Evolutionary conservation across 2,797 vertebrate species (phyloP).

Genomic region (Danio kyathit): DNA sequence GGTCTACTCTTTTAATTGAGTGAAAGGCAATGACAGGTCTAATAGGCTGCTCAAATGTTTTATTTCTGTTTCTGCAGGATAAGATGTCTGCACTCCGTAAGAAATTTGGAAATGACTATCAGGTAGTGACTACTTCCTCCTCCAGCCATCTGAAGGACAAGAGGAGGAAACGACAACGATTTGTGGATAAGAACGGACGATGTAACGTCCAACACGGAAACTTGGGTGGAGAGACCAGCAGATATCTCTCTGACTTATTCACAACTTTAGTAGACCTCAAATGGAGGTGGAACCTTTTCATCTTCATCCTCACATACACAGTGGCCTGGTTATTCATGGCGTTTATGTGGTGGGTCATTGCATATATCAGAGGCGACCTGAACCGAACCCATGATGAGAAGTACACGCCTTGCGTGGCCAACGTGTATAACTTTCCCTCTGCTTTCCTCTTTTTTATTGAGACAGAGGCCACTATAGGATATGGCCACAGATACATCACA

Average conservation of each 20-base stretch:
- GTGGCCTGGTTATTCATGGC: conserved; percentile 99
- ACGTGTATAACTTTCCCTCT: conserved; percentile 98
- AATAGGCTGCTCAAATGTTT: conserved; percentile 13
- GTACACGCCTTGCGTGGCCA: conserved; percentile 98
- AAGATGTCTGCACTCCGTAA: conserved; percentile 99
- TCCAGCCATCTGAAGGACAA: conserved; percentile 75
- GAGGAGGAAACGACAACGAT: conserved; percentile 91
- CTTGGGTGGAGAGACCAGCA: conserved; percentile 95
- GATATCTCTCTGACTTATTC: conserved; percentile 97
- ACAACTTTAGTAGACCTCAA: conserved; percentile 98
- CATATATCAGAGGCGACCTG: conserved; percentile 94
- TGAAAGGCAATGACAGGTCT: conserved; percentile 8
- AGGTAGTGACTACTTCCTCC: conserved; percentile 97
- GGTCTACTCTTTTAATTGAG: not conserved
- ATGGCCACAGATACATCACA: conserved; percentile 97
- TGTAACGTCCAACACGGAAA: conserved; percentile 99
- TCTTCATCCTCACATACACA: conserved; percentile 97
- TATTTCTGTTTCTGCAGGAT: conserved; percentile 72
- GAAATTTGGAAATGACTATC: conserved; percentile 99
- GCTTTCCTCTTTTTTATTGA: conserved; percentile 98
- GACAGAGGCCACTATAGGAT: conserved; percentile 97
- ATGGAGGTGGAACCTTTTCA: conserved; percentile 99
- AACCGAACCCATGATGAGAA: conserved; percentile 91
- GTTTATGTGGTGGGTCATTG: conserved; percentile 98
- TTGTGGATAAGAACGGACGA: conserved; percentile 98